phyloP scores from a whole-genome alignment of 2,888 invertebrate species.

The Apocheima hispidaria region DNA sequence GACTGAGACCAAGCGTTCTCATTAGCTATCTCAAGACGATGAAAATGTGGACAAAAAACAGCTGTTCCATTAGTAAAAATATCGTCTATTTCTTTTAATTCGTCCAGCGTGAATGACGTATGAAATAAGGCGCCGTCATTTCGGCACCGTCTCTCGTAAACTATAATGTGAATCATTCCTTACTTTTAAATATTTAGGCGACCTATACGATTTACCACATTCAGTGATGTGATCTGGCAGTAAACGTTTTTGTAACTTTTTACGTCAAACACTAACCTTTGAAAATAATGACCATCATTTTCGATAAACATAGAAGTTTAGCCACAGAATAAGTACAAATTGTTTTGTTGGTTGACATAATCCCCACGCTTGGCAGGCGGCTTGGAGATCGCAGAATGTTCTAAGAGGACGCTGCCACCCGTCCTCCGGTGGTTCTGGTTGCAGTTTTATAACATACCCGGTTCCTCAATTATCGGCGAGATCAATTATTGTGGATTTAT shows the following conservation, averaged over 20 bases:
- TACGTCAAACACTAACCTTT: background rate
- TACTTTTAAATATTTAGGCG: background rate
- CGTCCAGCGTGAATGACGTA: background rate
- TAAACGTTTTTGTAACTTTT: slow-evolving; percentile 18
- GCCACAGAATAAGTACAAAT: background rate
- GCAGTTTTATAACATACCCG: no score
- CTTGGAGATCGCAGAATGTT: no score
- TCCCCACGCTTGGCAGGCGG: no score
- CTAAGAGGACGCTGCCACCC: no score
- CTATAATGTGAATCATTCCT: background rate
- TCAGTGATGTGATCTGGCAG: background rate
- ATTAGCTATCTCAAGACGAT: no score
- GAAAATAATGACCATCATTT: slow-evolving; percentile 2
- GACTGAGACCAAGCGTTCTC: no score
- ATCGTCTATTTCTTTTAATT: no score
- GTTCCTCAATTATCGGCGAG: no score
- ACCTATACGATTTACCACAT: background rate
- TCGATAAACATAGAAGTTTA: background rate
- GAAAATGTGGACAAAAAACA: background rate
- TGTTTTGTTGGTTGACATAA: no score
- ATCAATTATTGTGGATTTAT: no score
- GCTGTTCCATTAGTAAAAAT: no score
- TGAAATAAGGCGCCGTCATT: background rate
- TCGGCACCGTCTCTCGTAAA: background rate
- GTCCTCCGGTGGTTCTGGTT: no score